These are phyloP conservation scores for Colossoma macropomum DNA, from an alignment of 2,113 vertebrate genomes.

Conservation along the genomic window DNA sequence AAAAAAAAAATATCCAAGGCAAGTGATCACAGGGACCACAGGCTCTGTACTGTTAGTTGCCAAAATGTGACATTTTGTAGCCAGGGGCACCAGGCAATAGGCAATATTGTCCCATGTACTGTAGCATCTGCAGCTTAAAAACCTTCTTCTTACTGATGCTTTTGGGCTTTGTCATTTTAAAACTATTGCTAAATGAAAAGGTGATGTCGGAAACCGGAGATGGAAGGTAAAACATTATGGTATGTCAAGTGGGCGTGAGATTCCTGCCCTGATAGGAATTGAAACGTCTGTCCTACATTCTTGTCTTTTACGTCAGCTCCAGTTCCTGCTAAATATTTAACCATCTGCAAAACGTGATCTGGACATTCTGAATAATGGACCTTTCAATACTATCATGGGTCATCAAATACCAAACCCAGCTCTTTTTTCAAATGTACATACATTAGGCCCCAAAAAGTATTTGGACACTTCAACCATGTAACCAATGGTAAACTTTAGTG, in stretches of 20 bases:
- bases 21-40: too few species aligned
- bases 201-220: conserved; percentile 24
- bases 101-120: too few species aligned
- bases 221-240: conserved; percentile 46
- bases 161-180: neutral
- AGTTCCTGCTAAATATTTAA: conserved; percentile 61
- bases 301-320: conserved; percentile 40
- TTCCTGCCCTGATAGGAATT: conserved; percentile 27
- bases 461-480: too few species aligned
- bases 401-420: neutral
- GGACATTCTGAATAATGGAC: conserved; percentile 27
- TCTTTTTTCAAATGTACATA: neutral
- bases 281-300: conserved; percentile 31
- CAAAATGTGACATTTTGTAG: too few species aligned
- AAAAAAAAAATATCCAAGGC: too few species aligned
- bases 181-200: neutral
- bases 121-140: too few species aligned
- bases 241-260: conserved; percentile 23
- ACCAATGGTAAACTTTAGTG: too few species aligned
- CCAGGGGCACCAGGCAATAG: too few species aligned
- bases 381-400: neutral
- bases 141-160: too few species aligned
- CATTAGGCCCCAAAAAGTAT: too few species aligned
- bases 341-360: conserved; percentile 20
- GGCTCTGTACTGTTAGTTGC: too few species aligned